Percentiles rank a stretch among this genome's conserved stretches.
Conservation (phyloP, 2,888 invertebrate genomes). For the Drosophila meridionalis region DNA sequence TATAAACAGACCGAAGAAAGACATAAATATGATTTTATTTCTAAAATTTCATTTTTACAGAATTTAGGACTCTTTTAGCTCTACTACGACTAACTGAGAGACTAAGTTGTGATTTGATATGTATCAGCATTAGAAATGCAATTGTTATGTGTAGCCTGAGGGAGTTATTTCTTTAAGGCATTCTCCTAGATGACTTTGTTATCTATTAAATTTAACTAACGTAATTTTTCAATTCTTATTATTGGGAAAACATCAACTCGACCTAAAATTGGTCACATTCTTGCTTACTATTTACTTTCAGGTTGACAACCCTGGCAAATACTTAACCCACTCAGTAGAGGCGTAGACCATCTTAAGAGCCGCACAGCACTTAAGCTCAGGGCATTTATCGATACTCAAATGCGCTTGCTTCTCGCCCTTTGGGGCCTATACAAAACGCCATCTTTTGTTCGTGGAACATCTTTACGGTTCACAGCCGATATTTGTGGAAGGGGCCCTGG, state of each 20-base stretch:
- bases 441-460: conserved; percentile 65
- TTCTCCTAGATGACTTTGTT: too few relatives aligned
- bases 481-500: conserved; percentile 3
- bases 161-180: too few relatives aligned
- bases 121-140: too few relatives aligned
- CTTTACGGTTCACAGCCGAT: conserved; percentile 71
- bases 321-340: conserved; percentile 67
- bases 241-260: background rate
- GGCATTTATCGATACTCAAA: conserved; percentile 72
- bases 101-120: too few relatives aligned
- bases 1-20: background rate
- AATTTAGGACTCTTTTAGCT: too few relatives aligned
- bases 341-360: conserved; percentile 42
- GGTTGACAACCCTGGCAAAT: conserved; percentile 62
- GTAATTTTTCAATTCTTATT: background rate
- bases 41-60: too few relatives aligned
- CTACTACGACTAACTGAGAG: too few relatives aligned
- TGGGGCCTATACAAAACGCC: conserved; percentile 11
- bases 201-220: too few relatives aligned
- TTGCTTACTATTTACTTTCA: conserved; percentile 18
- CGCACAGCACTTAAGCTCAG: conserved; percentile 55
- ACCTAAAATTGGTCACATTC: background rate
- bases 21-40: too few relatives aligned
- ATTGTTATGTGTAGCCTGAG: too few relatives aligned
- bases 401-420: conserved; percentile 10